A percentile compares a stretch with the other conserved stretches of the same genome.
These are phyloP conservation scores for Larimichthys polyactis DNA, from an alignment of 2,113 vertebrate genomes.

Conservation along the genomic window DNA sequence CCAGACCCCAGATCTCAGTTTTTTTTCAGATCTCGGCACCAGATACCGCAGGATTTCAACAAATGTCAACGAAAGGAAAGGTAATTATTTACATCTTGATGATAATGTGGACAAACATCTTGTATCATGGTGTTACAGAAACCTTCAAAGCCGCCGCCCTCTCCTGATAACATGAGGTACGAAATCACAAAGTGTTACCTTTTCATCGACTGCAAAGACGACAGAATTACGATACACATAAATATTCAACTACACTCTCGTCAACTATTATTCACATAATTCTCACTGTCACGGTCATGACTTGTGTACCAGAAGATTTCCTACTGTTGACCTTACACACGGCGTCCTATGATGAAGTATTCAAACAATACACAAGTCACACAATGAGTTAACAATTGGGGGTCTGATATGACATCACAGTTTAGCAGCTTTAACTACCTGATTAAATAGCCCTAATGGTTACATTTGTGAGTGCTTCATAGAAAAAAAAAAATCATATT, in stretches of 20 bases:
- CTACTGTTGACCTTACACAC: constrained; percentile 30
- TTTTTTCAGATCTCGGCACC: neutral
- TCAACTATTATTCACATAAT: constrained; percentile 44
- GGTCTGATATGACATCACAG: constrained; percentile 52
- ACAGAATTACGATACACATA: constrained; percentile 56
- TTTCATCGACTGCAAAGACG: constrained; percentile 49
- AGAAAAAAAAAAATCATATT: constrained; percentile 38
- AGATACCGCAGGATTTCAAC: neutral
- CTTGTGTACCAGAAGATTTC: constrained; percentile 19
- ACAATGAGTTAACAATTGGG: constrained; percentile 31
- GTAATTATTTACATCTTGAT: neutral
- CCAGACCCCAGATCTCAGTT: neutral
- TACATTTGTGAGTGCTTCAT: constrained; percentile 44
- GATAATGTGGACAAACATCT: constrained; percentile 3
- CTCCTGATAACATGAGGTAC: constrained; percentile 38
- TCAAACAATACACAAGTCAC: constrained; percentile 63
- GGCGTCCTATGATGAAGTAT: constrained; percentile 23
- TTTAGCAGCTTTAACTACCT: constrained; percentile 77
- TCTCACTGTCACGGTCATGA: constrained; percentile 31
- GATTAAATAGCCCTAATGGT: constrained; percentile 76
- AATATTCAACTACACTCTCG: constrained; percentile 49
- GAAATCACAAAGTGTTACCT: constrained; percentile 62
- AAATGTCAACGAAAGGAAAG: neutral
- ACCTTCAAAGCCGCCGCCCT: neutral
- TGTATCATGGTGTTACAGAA: constrained; percentile 9